Evolutionary conservation across 2,888 invertebrate genomes (phyloP), one percentile per base, ranked within the genome.

Genomic region (Netelia melanura): DNA sequence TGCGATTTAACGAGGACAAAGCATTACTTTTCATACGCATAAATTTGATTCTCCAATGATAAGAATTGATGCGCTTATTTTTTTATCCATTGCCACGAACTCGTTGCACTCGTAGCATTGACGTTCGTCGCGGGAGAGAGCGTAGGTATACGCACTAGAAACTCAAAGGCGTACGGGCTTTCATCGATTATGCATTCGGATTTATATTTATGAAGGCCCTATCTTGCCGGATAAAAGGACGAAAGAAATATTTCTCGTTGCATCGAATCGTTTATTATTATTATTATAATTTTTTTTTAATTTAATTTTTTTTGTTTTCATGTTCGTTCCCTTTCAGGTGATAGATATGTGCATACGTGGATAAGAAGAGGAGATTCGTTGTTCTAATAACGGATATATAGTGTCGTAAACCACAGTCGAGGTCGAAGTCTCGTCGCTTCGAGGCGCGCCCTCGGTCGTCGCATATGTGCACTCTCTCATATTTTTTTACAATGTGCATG

Each of bases 181-280:
- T 90, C 90, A 92, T 92, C 90, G 91, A 92, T 92, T 92, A 92
- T 92, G 90, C 92, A 92, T 89, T 91, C 92, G 88, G 88, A 90
- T 92, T 91, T 92, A 91, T 91, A 92, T 92, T 91, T 92, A 92
- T 91, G 90, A 91, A 90, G 84, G 72, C 87, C 88, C 84, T 89
- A 89, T 86, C 81, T 86, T 87, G 86, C 87, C 75, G 78, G 17
- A 25, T n/a, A 67, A 76, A 54, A 74, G 54, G 70, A 79, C 30
- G 23, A 62, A 62, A 65, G 52, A 54, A 54, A 75, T 23, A 72
- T 52, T 65, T 72, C 52, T 78, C 48, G 38, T 61, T 62, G 38
- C 61, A 61, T 48, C 30, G 67, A 62, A 68, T 14, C 44, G 9
- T 25, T 17, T 54, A 38, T 64, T 70, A 38, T 44, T 30, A 30